Conservation (phyloP, 2,888 invertebrate species). For the Lottia gigantea region DNA sequence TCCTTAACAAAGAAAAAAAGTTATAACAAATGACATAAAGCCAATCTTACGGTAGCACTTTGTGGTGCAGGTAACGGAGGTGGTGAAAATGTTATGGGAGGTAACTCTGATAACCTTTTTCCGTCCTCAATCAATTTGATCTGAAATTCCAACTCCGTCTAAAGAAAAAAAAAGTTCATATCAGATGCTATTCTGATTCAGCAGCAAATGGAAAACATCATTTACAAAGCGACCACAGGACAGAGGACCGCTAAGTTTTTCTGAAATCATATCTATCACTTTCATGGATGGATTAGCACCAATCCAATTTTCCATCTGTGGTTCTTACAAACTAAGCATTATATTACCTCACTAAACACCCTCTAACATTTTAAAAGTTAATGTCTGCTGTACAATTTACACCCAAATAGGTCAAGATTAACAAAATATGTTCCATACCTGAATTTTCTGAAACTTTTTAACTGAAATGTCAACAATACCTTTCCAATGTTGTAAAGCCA, state of each 20-base stretch:
- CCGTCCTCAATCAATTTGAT: slow-evolving; percentile 34
- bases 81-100: slow-evolving; percentile 31
- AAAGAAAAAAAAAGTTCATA: slow-evolving; percentile 6
- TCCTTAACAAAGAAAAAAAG: no score
- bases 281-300: no score
- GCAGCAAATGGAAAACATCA: no score
- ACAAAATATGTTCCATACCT: slow-evolving; percentile 27
- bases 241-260: no score
- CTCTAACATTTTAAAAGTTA: no score
- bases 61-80: slow-evolving; percentile 30
- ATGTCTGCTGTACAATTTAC: background rate
- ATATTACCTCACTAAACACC: no score
- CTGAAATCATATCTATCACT: no score
- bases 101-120: slow-evolving; percentile 35
- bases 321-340: no score
- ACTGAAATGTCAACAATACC: slow-evolving; percentile 33
- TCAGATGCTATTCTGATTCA: no score
- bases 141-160: slow-evolving; percentile 40
- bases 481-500: slow-evolving; percentile 36
- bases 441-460: slow-evolving; percentile 32
- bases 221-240: no score
- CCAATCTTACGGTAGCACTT: background rate
- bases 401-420: background rate
- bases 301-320: no score
- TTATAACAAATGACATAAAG: background rate